Evolutionary conservation across 2,888 invertebrate genomes (phyloP), one percentile per base, ranked within the genome.

Genomic region (Helleia helle): DNA sequence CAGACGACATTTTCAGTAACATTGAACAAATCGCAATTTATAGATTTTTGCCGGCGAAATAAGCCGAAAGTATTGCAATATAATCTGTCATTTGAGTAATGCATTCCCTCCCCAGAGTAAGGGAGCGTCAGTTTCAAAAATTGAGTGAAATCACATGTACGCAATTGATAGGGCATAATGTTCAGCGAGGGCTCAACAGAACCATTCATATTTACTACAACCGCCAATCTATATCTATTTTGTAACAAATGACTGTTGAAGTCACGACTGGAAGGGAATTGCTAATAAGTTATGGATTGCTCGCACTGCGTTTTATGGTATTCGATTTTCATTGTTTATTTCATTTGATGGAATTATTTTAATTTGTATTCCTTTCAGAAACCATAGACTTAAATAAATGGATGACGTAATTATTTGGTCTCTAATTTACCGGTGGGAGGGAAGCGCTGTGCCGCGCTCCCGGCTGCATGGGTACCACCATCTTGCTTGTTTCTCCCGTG

Each of bases 61-160:
- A 47, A 47, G 18, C 39, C 41, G 48, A 50, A 50, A 54, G 51
- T 52, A 49, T 52, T 48, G 47, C 47, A 46, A 45, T 41, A 55
- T 72, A 70, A 73, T 71, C 72, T 74, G 61, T 64, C 61, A 58
- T 67, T 67, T 72, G 72, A 73, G 65, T 73, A 68, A 79, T 77
- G 69, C 58, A 52, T 60, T 56, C 63, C 49, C 60, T 58, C 69
- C 68, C 62, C 54, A 61, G 59, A 57, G 59, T 53, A 53, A 63
- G 77, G 77, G 81, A 65, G 75, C 70, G 77, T 80, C 77, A 77
- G 70, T 76, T 80, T 80, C 76, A 81, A 83, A 83, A 80, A 81
- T 79, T 72, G 80, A 79, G 76, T 75, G 83, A 80, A 83, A 79
- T 80, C 72, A 68, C 76, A 73, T 79, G 80, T 72, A 73, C 60